Conservation (phyloP, 2,888 invertebrate species). For the Tuberolachnus salignus region DNA sequence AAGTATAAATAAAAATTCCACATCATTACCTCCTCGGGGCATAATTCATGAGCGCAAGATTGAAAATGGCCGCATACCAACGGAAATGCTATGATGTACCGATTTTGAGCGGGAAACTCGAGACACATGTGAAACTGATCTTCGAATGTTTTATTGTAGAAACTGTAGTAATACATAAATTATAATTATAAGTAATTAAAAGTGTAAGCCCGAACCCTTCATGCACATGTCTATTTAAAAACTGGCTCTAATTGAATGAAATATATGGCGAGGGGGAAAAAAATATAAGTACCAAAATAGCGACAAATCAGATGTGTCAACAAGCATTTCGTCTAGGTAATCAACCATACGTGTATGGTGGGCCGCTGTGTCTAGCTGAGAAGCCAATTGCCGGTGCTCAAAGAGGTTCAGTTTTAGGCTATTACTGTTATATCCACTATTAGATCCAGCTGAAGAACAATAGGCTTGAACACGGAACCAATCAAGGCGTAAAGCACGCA, state of each 20-base stretch:
- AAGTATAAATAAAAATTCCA: background rate
- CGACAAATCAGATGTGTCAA: constrained; percentile 96
- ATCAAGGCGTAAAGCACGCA: constrained; percentile 91
- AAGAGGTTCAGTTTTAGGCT: constrained; percentile 76
- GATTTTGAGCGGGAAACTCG: constrained; percentile 97
- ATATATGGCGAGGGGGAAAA: background rate
- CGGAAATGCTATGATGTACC: constrained; percentile 97
- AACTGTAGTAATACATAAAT: constrained; percentile 65
- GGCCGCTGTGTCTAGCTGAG: constrained; percentile 90
- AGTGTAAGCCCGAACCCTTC: too few species aligned
- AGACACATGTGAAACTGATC: constrained; percentile 98
- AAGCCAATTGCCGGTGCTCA: constrained; percentile 85
- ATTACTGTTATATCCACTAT: constrained; percentile 76
- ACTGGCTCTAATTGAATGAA: too few species aligned
- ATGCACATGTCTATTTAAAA: too few species aligned
- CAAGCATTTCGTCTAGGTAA: constrained; percentile 93
- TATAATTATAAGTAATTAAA: background rate
- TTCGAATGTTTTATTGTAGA: constrained; percentile 95
- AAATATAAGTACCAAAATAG: constrained; percentile 77
- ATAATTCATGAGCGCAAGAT: constrained; percentile 95
- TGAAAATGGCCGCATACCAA: constrained; percentile 97
- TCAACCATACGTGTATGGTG: constrained; percentile 99
- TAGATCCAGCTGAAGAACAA: constrained; percentile 66
- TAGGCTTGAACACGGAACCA: constrained; percentile 97
- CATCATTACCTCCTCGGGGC: constrained; percentile 82